A percentile compares a stretch with the other conserved stretches of the same genome.
Conservation (phyloP, 2,888 invertebrate species). For the Fragum sueziense region DNA sequence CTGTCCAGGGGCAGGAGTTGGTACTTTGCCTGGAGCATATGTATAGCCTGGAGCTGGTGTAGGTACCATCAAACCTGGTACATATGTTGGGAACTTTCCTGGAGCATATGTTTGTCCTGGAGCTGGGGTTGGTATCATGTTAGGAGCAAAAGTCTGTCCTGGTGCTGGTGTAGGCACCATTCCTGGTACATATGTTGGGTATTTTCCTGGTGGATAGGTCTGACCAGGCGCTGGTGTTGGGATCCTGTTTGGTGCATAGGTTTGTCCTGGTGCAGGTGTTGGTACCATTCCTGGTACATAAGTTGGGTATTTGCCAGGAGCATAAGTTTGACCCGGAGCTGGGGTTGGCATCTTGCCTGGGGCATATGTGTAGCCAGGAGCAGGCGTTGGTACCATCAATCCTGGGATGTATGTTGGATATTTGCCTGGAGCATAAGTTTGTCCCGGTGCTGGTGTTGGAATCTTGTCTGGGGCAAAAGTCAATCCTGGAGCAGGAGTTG, state of each 20-base stretch:
- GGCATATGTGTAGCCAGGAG: slow-evolving; percentile 55
- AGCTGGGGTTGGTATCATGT: slow-evolving; percentile 54
- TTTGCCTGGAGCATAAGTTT: slow-evolving; percentile 53
- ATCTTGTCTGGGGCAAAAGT: slow-evolving; percentile 49
- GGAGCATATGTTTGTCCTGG: slow-evolving; percentile 53
- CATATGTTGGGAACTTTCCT: slow-evolving; percentile 51
- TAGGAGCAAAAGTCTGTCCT: slow-evolving; percentile 54
- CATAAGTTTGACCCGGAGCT: slow-evolving; percentile 56
- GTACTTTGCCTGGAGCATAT: slow-evolving; percentile 54
- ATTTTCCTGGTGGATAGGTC: slow-evolving; percentile 56
- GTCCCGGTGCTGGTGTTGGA: slow-evolving; percentile 60
- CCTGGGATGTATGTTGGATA: slow-evolving; percentile 59
- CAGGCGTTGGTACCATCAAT: slow-evolving; percentile 59
- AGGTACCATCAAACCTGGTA: slow-evolving; percentile 51
- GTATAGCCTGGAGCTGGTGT: slow-evolving; percentile 57
- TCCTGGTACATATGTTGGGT: slow-evolving; percentile 55
- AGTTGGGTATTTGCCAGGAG: slow-evolving; percentile 59
- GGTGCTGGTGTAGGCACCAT: slow-evolving; percentile 58
- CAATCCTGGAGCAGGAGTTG: slow-evolving; percentile 60
- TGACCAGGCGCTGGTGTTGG: slow-evolving; percentile 56
- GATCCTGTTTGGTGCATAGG: slow-evolving; percentile 40
- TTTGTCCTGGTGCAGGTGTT: slow-evolving; percentile 53
- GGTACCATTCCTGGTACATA: slow-evolving; percentile 58
- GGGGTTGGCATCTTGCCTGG: slow-evolving; percentile 61
- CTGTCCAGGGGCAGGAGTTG: slow-evolving; percentile 61